Percentiles rank a stretch among this genome's conserved stretches.
Conservation (phyloP, 2,888 invertebrate genomes). For the Melieria crassipennis region DNA sequence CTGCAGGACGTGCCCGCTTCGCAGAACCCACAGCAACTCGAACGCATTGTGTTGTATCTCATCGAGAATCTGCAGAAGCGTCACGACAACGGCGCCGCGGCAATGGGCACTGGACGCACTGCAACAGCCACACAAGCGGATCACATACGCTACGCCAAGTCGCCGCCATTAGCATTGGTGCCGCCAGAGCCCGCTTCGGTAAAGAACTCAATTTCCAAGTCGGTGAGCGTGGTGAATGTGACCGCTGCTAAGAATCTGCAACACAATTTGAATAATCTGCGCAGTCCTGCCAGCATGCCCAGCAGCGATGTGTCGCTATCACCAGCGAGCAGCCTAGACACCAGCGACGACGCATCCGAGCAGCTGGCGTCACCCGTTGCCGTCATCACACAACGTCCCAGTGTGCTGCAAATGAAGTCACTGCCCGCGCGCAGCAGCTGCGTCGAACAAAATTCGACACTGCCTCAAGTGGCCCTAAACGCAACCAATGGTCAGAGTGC, state of each 20-base stretch:
- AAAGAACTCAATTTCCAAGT: constrained; percentile 64
- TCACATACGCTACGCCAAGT: constrained; percentile 42
- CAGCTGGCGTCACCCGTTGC: neutral
- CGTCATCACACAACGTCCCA: constrained; percentile 30
- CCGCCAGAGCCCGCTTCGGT: constrained; percentile 63
- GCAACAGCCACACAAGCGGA: constrained; percentile 27
- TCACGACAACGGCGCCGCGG: constrained; percentile 40
- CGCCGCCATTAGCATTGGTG: constrained; percentile 61
- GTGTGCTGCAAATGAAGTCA: constrained; percentile 39
- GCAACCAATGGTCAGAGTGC: too few species aligned
- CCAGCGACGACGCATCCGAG: constrained; percentile 2
- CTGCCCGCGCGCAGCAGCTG: constrained; percentile 1
- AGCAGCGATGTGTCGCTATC: constrained; percentile 50
- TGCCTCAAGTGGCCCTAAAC: too few species aligned
- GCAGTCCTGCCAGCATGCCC: constrained; percentile 44
- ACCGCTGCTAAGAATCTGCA: constrained; percentile 60
- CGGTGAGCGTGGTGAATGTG: constrained; percentile 63
- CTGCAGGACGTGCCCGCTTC: constrained; percentile 68
- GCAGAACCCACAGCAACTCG: constrained; percentile 77
- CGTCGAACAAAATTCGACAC: too few species aligned
- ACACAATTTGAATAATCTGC: constrained; percentile 46
- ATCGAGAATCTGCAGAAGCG: constrained; percentile 68
- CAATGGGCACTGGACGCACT: constrained; percentile 17
- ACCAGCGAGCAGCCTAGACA: constrained; percentile 49
- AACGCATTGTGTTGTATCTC: constrained; percentile 78